A percentile compares a stretch with the other conserved stretches of the same genome.
phyloP scores from a whole-genome alignment of 2,113 vertebrate species.

The Procapra przewalskii region DNA sequence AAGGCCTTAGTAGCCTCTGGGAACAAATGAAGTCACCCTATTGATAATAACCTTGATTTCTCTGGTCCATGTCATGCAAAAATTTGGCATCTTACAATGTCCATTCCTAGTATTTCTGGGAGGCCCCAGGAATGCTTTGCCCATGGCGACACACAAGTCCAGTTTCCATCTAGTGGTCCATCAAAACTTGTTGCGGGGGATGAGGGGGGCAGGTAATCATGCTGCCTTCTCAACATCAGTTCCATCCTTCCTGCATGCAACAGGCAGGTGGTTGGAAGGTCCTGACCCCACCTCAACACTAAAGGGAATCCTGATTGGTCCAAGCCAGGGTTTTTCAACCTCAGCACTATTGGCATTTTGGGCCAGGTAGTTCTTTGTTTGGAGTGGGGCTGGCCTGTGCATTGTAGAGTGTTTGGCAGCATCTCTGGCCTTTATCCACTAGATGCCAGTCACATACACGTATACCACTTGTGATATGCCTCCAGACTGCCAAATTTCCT shows the following conservation, averaged over 20 bases:
- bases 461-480: background rate
- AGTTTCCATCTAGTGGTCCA: slow-evolving; percentile 27
- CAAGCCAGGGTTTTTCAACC: background rate
- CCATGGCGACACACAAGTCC: background rate
- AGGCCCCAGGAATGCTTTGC: background rate
- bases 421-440: background rate
- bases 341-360: background rate
- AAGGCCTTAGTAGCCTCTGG: background rate
- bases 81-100: background rate
- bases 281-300: background rate
- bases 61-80: background rate
- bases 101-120: background rate
- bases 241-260: background rate
- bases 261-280: background rate
- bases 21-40: background rate
- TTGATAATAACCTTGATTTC: background rate
- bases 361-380: background rate
- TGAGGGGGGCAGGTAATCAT: background rate
- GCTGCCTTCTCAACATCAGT: background rate
- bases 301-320: background rate
- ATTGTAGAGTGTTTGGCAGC: background rate
- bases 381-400: background rate
- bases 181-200: background rate
- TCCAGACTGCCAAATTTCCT: background rate
- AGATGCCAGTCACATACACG: background rate